A percentile compares a stretch with the other conserved stretches of the same genome.
These are phyloP conservation scores for Hydrophis major DNA, from an alignment of 2,797 vertebrate genomes.

Conservation along the genomic window DNA sequence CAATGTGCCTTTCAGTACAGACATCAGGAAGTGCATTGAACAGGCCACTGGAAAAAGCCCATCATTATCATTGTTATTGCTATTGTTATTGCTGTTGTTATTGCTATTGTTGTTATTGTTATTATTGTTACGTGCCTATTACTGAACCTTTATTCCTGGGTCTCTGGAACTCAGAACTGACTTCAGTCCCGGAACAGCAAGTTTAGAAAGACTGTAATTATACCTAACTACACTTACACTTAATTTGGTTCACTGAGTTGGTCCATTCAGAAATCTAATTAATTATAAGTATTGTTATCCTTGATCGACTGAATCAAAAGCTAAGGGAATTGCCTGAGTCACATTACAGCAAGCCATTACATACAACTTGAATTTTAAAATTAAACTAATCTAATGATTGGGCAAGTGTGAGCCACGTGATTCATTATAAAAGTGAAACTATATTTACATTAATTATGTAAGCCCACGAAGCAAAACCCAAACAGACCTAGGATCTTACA, in stretches of 20 bases:
- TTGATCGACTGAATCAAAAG: background rate
- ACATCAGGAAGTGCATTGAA: background rate
- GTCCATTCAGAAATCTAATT: background rate
- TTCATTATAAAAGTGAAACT: background rate
- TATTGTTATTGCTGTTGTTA: too few relatives aligned
- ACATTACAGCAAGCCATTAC: background rate
- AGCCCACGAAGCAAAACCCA: background rate
- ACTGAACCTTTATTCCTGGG: background rate
- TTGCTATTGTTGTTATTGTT: too few relatives aligned
- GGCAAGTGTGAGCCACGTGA: background rate
- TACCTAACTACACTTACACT: background rate
- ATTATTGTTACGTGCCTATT: background rate
- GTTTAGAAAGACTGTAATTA: background rate
- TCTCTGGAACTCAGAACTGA: background rate
- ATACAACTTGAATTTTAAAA: background rate
- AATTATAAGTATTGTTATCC: background rate
- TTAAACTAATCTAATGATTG: background rate
- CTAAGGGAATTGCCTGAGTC: background rate
- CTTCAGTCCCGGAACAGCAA: background rate
- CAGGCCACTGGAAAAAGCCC: background rate
- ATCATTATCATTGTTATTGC: background rate
- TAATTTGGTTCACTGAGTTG: background rate
- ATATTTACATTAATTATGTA: background rate
- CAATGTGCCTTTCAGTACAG: background rate
- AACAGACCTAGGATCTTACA: background rate